Percentiles rank a stretch among this genome's conserved stretches.
These are phyloP conservation scores for Lutraria lutraria DNA, from an alignment of 2,888 invertebrate species.

Conservation along the genomic window DNA sequence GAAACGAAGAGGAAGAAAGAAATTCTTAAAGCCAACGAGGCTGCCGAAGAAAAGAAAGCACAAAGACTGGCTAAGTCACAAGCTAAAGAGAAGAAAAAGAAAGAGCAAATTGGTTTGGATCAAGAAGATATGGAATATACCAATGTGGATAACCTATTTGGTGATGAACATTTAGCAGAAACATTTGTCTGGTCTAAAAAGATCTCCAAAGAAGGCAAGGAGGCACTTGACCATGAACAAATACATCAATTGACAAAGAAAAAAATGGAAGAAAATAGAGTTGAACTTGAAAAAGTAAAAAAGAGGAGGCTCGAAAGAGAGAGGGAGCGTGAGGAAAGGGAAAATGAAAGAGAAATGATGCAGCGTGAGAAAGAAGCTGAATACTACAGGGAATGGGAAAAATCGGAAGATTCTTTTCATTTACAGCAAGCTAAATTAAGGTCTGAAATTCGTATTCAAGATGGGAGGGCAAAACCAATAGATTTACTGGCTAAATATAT, in stretches of 20 bases:
- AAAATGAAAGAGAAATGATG: constrained; percentile 92
- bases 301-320: constrained; percentile 95
- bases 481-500: constrained; percentile 98
- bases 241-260: constrained; percentile 93
- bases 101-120: constrained; percentile 98
- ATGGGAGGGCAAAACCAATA: constrained; percentile 98
- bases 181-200: constrained; percentile 99
- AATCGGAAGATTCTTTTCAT: constrained; percentile 98
- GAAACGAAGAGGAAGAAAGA: constrained; percentile 85
- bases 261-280: constrained; percentile 96
- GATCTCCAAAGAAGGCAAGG: constrained; percentile 96
- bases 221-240: constrained; percentile 89
- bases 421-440: constrained; percentile 97
- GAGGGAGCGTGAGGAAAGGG: constrained; percentile 89
- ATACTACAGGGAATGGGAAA: constrained; percentile 96
- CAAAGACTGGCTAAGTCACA: constrained; percentile 96
- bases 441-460: constrained; percentile 97
- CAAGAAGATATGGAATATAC: constrained; percentile 97
- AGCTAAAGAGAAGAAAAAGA: constrained; percentile 93
- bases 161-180: constrained; percentile 97
- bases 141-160: constrained; percentile 99
- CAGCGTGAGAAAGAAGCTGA: constrained; percentile 96
- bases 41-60: constrained; percentile 96
- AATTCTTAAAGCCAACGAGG: constrained; percentile 93
- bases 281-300: constrained; percentile 88